These are phyloP conservation scores for Cheumatopsyche charites DNA, from an alignment of 1,140 invertebrate genomes.

Conservation along the genomic window DNA sequence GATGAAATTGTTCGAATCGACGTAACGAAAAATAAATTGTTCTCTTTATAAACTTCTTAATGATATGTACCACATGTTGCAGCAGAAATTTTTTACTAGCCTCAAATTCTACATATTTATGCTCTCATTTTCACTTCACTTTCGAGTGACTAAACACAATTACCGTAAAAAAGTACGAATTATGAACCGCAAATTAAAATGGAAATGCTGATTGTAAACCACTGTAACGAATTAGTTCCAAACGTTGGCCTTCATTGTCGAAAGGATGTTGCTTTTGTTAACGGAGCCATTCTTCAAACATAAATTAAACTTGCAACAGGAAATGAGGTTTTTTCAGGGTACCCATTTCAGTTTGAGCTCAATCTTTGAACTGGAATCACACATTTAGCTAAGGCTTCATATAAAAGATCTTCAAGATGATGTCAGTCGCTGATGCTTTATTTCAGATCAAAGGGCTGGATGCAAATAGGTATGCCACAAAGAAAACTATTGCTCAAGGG, in stretches of 20 bases:
- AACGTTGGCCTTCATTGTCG: background rate
- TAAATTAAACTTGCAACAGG: constrained; percentile 2
- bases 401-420: constrained; percentile 1
- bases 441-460: constrained; percentile 72
- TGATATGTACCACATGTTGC: too few species aligned
- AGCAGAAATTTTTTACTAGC: background rate
- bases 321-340: background rate
- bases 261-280: constrained; percentile 3
- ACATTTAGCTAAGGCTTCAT: too few species aligned
- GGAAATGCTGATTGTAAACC: background rate
- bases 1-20: too few species aligned
- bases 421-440: background rate
- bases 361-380: background rate
- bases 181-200: too few species aligned
- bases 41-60: background rate
- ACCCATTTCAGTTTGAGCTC: background rate
- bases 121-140: background rate
- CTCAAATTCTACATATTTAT: background rate
- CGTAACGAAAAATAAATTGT: background rate
- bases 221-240: background rate
- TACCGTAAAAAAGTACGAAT: background rate
- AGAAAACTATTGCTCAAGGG: constrained; percentile 86
- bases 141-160: constrained; percentile 4
- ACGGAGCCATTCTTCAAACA: background rate
- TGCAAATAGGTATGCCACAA: constrained; percentile 83